Base-by-base conservation (phyloP, 2,888 invertebrate genomes). In the Lamellibrachia columna region DNA sequence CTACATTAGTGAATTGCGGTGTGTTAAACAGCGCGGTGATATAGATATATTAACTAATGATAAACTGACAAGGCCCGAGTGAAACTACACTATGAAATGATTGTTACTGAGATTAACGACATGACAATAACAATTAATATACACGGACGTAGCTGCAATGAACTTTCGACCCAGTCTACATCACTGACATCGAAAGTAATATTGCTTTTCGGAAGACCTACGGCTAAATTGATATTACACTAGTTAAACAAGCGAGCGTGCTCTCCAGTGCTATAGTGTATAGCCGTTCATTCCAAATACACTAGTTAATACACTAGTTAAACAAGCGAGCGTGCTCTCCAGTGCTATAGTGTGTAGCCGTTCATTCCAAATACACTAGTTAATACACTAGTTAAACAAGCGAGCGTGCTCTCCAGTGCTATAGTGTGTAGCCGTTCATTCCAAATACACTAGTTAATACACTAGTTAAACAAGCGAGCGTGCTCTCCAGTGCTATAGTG, bases 191-290 rank as follows among this genome's bases (percentile, higher is more conserved):
- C 75, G 75, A 75, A 75, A 75, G 75, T 75, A n/a, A 75, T 75
- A 75, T 75, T 75, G 75, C 75, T 3, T 75, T 75, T n/a, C 15
- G 75, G 22, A 75, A 11, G 75, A 75, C 22, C 22, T 11, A 75
- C 75, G 75, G 75, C 75, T n/a, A 75, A 75, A 75, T 75, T 75
- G 75, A 75, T 22, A 75, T 75, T 75, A 75, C 75, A n/a, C 75
- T 75, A 3, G 75, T 22, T 15, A 15, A 75, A 75, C 75, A 22
- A 22, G 75, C 75, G 22, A 75, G 15, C 75, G 22, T 75, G 75
- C 22, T 22, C 40, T 40, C 4, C 1, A 0, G 15, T 75, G 22
- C 22, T 2, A 15, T 22, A 75, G 1, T 75, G 75, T 11, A 1
- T 0, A 15, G 15, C 1, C 22, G 11, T 9, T 15, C 75, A 75